These are phyloP conservation scores for Macrosteles quadrilineatus DNA, from an alignment of 1,140 invertebrate genomes.

Conservation along the genomic window DNA sequence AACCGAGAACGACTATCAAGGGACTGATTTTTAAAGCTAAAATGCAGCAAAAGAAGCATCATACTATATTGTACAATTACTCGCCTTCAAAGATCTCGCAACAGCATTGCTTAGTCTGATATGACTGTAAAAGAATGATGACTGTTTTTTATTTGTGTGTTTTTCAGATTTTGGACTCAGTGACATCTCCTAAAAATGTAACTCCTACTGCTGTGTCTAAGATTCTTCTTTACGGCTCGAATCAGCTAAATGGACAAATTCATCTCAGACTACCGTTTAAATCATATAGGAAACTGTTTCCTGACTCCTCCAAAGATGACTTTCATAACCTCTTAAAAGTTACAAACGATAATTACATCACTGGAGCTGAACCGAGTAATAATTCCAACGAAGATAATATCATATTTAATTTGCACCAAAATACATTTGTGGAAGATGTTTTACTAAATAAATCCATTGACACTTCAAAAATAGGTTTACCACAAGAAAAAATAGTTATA, in stretches of 20 bases:
- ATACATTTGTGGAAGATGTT: neutral
- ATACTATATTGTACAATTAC: no score
- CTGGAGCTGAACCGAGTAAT: neutral
- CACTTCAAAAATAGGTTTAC: neutral
- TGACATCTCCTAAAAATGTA: neutral
- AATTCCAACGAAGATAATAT: neutral
- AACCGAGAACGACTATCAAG: no score
- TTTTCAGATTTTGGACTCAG: neutral
- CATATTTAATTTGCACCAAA: neutral
- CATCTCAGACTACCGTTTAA: slow-evolving; percentile 3
- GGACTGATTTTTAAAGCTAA: no score
- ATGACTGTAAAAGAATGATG: no score
- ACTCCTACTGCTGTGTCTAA: neutral
- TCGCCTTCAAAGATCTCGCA: no score
- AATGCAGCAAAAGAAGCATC: no score
- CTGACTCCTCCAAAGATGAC: neutral
- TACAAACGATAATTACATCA: neutral
- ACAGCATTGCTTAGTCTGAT: no score
- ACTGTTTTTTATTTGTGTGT: no score
- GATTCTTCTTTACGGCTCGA: neutral
- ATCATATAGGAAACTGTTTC: neutral
- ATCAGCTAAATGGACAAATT: neutral
- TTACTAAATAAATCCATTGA: neutral
- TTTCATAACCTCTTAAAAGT: neutral
- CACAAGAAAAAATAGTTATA: slow-evolving; percentile 10